phyloP scores from a whole-genome alignment of 2,113 vertebrate species.

The Corapipo altera region DNA sequence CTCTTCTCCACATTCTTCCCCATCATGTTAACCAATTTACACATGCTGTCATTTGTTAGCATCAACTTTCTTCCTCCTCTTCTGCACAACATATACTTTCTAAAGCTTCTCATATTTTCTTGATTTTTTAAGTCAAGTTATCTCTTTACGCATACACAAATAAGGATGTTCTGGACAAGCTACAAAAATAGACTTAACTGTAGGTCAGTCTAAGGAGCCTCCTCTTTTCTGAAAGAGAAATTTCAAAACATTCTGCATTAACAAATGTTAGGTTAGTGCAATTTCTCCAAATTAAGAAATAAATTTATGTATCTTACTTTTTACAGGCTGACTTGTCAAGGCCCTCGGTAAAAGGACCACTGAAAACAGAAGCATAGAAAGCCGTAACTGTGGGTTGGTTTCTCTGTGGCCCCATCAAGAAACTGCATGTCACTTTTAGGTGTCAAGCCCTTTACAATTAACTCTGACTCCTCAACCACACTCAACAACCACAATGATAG shows the following conservation, averaged over 20 bases:
- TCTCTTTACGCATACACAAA: neutral
- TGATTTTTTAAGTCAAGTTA: neutral
- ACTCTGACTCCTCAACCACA: neutral
- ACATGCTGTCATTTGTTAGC: neutral
- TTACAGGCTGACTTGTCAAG: neutral
- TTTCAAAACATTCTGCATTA: neutral
- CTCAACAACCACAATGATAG: neutral
- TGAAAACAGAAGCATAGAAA: neutral
- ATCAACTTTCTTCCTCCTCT: neutral
- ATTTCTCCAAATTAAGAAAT: neutral
- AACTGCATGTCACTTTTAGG: neutral
- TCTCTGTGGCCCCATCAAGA: neutral
- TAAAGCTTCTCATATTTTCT: neutral
- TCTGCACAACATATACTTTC: neutral
- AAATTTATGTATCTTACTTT: neutral
- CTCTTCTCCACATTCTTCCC: neutral
- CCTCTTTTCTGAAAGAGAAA: neutral
- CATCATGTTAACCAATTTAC: neutral
- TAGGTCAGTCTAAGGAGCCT: neutral
- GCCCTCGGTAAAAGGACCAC: neutral
- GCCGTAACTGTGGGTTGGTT: neutral
- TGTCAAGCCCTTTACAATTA: neutral
- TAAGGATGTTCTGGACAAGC: neutral
- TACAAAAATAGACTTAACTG: neutral
- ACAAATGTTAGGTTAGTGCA: neutral